phyloP scores from a whole-genome alignment of 2,797 vertebrate genomes.

The Columba guinea region DNA sequence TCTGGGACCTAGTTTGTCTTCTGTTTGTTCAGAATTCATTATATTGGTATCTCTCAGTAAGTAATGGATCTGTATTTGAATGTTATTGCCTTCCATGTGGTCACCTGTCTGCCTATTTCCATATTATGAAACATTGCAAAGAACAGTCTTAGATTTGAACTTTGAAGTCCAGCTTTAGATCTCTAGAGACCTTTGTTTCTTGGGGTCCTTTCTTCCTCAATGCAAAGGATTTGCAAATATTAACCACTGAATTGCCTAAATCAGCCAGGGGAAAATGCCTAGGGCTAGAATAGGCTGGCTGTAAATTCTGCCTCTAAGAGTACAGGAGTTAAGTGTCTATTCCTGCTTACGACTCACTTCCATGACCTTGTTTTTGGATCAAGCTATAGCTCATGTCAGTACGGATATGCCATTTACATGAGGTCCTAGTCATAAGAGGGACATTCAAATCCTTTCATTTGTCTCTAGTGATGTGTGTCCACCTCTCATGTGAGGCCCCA shows the following conservation, averaged over 20 bases:
- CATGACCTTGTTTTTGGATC: not conserved
- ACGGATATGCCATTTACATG: not conserved
- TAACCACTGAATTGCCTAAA: not conserved
- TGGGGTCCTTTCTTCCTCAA: not conserved
- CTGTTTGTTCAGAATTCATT: not conserved
- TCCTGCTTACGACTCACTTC: not conserved
- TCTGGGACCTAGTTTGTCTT: not conserved
- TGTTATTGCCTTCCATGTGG: not conserved
- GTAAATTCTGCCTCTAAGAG: not conserved
- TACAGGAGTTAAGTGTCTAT: not conserved
- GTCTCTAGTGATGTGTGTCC: not conserved
- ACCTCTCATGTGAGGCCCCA: not conserved
- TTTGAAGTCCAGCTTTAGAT: not conserved
- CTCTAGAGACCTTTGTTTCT: not conserved
- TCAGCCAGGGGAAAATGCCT: not conserved
- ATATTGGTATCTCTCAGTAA: not conserved
- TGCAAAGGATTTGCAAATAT: not conserved
- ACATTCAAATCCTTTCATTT: not conserved
- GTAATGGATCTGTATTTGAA: not conserved
- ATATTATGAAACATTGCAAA: not conserved
- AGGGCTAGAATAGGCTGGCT: not conserved
- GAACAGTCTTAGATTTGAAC: not conserved
- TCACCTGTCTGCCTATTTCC: not conserved
- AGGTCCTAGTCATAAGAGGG: no score
- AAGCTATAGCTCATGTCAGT: not conserved